Evolutionary conservation across 2,888 invertebrate genomes (phyloP).

Genomic region (Odontocolon sp.): DNA sequence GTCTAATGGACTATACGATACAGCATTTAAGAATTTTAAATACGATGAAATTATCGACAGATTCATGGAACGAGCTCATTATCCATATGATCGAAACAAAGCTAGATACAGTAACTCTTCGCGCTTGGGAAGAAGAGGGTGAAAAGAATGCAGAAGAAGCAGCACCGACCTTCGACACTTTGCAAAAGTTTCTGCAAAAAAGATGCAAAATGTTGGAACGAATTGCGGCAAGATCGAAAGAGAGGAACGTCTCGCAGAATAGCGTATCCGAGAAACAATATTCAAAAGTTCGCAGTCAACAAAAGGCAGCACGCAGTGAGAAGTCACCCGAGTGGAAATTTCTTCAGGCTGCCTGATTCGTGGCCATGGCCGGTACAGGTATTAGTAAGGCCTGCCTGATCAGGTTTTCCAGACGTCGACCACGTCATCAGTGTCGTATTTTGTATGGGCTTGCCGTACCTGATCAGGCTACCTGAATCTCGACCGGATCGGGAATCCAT

Average conservation of each 20-base stretch:
- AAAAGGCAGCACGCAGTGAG: background rate
- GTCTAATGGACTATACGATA: constrained; percentile 47
- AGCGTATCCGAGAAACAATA: constrained; percentile 18
- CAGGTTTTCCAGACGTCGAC: too few species aligned
- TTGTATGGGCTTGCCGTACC: too few species aligned
- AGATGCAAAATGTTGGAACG: constrained; percentile 54
- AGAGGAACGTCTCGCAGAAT: constrained; percentile 2
- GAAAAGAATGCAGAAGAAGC: background rate
- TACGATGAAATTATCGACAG: constrained; percentile 41
- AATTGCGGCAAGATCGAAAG: constrained; percentile 26
- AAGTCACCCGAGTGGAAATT: too few species aligned
- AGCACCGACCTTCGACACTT: constrained; percentile 34
- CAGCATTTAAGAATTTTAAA: constrained; percentile 57
- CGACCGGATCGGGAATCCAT: too few species aligned
- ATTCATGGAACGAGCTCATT: constrained; percentile 55
- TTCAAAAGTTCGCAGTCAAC: constrained; percentile 6
- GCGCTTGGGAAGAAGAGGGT: constrained; percentile 54
- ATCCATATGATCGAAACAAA: constrained; percentile 49
- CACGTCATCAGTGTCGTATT: too few species aligned
- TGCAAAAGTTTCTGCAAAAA: constrained; percentile 49
- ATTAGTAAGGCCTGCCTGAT: too few species aligned
- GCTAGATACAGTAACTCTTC: constrained; percentile 30
- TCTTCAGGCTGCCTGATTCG: too few species aligned
- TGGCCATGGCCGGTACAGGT: too few species aligned
- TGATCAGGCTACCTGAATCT: too few species aligned